phyloP scores from a whole-genome alignment of 1,140 invertebrate species.

The Leptinotarsa defecta region DNA sequence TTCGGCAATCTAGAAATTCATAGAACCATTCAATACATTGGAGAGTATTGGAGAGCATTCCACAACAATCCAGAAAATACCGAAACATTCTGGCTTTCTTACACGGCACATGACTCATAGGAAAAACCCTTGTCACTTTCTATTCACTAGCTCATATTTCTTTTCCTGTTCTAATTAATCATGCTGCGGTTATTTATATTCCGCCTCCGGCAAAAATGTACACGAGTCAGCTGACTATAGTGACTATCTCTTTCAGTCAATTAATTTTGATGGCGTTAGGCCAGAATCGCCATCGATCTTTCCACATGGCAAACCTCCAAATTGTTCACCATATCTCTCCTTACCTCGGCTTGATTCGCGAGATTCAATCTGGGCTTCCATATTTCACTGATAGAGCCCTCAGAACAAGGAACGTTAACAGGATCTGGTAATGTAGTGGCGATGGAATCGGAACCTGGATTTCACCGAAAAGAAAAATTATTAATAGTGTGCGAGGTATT shows the following conservation, averaged over 20 bases:
- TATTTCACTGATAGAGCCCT: conserved; percentile 25
- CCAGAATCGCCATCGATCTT: conserved; percentile 23
- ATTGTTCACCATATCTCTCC: conserved; percentile 27
- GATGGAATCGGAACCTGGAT: background rate
- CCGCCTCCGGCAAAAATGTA: background rate
- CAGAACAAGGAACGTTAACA: conserved; percentile 20
- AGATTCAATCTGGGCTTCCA: conserved; percentile 23
- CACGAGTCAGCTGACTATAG: background rate
- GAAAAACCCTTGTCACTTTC: no score
- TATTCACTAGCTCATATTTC: no score
- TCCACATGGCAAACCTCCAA: conserved; percentile 24
- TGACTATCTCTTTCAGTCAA: conserved; percentile 22
- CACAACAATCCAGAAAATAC: no score
- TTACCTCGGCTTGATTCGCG: conserved; percentile 20
- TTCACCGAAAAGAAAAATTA: background rate
- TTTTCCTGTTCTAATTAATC: no score
- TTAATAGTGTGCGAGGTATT: background rate
- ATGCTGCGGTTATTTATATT: no score
- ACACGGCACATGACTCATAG: no score
- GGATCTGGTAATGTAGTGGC: background rate
- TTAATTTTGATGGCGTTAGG: conserved; percentile 24
- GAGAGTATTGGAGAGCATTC: no score
- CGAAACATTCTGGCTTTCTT: no score
- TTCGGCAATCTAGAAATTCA: no score
- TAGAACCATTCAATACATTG: no score